phyloP scores from a whole-genome alignment of 2,113 vertebrate genomes.

The Mixornis gularis region DNA sequence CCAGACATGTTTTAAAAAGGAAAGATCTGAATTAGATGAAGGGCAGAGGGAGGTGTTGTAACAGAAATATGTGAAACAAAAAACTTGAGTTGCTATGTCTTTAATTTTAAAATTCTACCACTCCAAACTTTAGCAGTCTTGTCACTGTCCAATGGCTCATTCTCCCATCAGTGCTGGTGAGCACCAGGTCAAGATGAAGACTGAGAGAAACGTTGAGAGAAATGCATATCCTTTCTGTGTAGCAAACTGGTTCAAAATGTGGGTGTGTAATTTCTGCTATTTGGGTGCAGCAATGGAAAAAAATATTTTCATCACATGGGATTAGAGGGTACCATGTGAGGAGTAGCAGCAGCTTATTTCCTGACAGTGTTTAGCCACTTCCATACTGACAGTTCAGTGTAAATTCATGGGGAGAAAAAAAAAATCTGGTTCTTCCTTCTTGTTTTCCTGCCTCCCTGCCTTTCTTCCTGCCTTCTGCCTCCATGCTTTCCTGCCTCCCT shows the following conservation, averaged over 20 bases:
- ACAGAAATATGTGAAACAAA: background rate
- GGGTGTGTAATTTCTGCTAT: background rate
- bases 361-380: background rate
- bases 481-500: background rate
- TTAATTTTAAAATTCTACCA: background rate
- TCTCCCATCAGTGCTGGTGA: background rate
- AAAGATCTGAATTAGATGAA: background rate
- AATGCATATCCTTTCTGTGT: background rate
- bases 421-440: background rate
- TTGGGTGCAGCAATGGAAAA: background rate
- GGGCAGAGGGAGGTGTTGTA: background rate
- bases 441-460: fast-evolving
- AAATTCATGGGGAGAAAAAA: background rate
- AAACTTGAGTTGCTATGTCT: background rate
- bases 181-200: background rate
- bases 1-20: background rate
- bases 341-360: background rate
- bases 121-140: background rate
- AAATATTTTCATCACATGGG: background rate
- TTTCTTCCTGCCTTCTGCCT: background rate
- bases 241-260: background rate
- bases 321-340: background rate
- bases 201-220: background rate
- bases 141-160: background rate
- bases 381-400: background rate